Evolutionary conservation across 1,140 invertebrate species (phyloP), one percentile per base, ranked within the genome.

Genomic region (Penaeus indicus): DNA sequence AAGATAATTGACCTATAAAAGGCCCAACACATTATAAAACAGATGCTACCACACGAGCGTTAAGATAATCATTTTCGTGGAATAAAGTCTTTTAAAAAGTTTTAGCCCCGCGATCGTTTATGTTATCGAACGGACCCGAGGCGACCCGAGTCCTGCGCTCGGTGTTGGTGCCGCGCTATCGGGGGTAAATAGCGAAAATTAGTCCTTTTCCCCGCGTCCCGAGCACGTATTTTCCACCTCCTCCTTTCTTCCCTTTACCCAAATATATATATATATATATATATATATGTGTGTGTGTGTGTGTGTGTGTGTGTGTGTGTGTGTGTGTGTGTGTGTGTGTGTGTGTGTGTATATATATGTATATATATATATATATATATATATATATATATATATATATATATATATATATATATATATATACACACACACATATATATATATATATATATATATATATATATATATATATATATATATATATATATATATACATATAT

Each of bases 381-480:
- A 22, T 69, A 22, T 69, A 69, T 69, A 69, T 22, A 69, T 69
- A 22, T 22, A 69, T 69, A 69, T 69, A 69, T 69, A 69, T 69
- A 69, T 13, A 22, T 22, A 69, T 69, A 13, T 69, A 22, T 69
- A 22, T 69, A 69, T 69, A 69, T 69, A 69, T 69, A 69, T 69
- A 69, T 69, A 69, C 22, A 69, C 32, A 67, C 27, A 67, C 27
- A 67, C 27, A 22, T 69, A 22, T 69, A 69, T 69, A 69, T 69
- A 69, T 69, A 69, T 69, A 69, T 69, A 69, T 69, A 69, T n/a
- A 25, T 25, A 72, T 25, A 72, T 72, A 72, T 72, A 72, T 72
- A 72, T 72, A 72, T 72, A 72, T 72, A 72, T 72, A 72, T 72
- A 72, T 22, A 72, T 22, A 72, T 22, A 72, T 27, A 67, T 22